These are phyloP conservation scores for Channallabes apus DNA, from an alignment of 2,797 vertebrate genomes.

Conservation along the genomic window DNA sequence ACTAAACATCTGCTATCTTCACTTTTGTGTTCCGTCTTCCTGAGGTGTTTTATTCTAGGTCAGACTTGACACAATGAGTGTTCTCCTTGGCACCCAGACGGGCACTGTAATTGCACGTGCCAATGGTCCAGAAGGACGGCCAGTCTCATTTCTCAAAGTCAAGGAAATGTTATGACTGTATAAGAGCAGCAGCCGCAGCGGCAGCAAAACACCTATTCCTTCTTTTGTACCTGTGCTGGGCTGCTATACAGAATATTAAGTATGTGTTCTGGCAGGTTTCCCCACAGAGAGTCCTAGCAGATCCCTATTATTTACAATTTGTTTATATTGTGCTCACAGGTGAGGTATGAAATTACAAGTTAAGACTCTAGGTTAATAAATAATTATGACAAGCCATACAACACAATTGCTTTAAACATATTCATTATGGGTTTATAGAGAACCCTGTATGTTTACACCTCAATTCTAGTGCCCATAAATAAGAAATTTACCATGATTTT, in stretches of 20 bases:
- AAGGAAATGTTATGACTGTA: not conserved
- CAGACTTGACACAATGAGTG: not conserved
- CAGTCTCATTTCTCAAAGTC: conserved; percentile 22
- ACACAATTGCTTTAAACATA: conserved; percentile 33
- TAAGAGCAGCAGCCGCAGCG: not conserved
- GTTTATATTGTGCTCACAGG: not conserved
- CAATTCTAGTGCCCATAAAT: not conserved
- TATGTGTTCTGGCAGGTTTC: conserved; percentile 12
- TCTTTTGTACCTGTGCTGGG: not conserved
- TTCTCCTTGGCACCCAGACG: not conserved
- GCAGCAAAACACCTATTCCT: not conserved
- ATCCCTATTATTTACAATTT: conserved; percentile 13
- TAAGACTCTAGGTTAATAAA: conserved; percentile 39
- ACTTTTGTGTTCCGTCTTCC: not conserved
- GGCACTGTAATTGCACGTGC: not conserved
- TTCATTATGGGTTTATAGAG: conserved; percentile 33
- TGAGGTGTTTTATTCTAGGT: not conserved
- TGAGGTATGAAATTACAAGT: conserved; percentile 34
- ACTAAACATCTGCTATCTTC: not conserved
- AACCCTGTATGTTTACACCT: conserved; percentile 9
- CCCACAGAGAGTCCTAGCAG: conserved; percentile 13
- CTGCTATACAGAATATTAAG: conserved; percentile 27
- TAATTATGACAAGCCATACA: conserved; percentile 39
- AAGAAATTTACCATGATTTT: no score
- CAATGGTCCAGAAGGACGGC: not conserved